These are phyloP conservation scores for Pachypanchax playfairii DNA, from an alignment of 2,113 vertebrate genomes.

Conservation along the genomic window DNA sequence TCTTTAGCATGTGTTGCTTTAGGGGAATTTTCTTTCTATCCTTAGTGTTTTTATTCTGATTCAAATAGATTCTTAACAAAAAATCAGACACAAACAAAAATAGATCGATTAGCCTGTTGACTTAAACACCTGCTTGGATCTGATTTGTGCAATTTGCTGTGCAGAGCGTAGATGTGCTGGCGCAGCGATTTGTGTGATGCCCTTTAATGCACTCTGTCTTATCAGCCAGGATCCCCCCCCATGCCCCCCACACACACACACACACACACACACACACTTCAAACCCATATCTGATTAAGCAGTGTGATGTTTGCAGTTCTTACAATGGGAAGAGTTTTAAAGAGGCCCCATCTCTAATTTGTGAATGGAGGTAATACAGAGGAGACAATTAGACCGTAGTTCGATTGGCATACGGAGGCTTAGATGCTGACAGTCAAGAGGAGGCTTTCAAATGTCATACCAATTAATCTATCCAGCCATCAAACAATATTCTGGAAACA, in stretches of 20 bases:
- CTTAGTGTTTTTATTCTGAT: conserved; percentile 6
- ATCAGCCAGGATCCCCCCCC: conserved; percentile 59
- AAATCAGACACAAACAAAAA: conserved; percentile 20
- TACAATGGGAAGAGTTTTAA: conserved; percentile 63
- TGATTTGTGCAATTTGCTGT: conserved; percentile 59
- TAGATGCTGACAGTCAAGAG: conserved; percentile 77
- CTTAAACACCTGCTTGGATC: conserved; percentile 40
- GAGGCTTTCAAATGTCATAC: conserved; percentile 79
- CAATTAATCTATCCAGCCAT: conserved; percentile 81
- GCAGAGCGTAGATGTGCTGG: conserved; percentile 55
- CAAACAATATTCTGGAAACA: conserved; percentile 82
- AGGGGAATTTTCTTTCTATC: neutral
- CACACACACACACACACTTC: conserved; percentile 18
- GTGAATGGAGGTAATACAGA: conserved; percentile 73
- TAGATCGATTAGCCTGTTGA: conserved; percentile 41
- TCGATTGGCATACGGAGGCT: conserved; percentile 65
- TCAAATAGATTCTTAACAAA: conserved; percentile 32
- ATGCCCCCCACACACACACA: neutral
- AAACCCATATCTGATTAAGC: conserved; percentile 60
- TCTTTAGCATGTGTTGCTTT: neutral
- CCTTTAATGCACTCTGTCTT: conserved; percentile 70
- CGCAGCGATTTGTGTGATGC: conserved; percentile 64
- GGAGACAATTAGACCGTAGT: conserved; percentile 71
- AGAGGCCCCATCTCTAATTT: conserved; percentile 65
- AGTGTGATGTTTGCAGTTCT: conserved; percentile 51